Conservation (phyloP, 2,113 vertebrate genomes). For the Sciurus niger region DNA sequence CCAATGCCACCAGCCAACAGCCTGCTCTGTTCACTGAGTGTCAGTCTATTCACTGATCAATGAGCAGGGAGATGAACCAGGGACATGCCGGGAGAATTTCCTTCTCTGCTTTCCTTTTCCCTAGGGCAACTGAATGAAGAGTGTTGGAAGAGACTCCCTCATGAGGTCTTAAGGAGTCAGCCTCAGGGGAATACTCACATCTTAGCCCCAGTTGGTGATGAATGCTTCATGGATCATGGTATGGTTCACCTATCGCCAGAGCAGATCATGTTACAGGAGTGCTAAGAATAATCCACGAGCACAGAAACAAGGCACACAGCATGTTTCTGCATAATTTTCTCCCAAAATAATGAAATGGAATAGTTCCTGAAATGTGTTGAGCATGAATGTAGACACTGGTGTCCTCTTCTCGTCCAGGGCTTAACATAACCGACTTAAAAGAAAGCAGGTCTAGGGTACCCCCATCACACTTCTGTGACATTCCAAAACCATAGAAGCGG, state of each 20-base stretch:
- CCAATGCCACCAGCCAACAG: background rate
- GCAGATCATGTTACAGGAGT: background rate
- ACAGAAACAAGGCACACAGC: background rate
- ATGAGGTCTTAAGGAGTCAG: background rate
- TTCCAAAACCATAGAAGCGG: background rate
- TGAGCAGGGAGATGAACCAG: background rate
- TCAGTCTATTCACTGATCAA: background rate
- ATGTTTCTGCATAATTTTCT: background rate
- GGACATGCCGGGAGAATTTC: background rate
- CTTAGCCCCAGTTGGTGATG: background rate
- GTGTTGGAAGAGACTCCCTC: background rate
- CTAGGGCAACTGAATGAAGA: background rate
- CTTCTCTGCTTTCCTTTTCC: background rate
- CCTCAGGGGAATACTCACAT: too few species aligned
- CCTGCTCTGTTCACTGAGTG: background rate
- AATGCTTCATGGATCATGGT: too few species aligned
- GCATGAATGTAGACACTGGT: background rate
- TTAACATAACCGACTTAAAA: background rate
- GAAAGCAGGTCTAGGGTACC: background rate
- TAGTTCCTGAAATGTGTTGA: background rate
- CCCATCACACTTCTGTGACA: background rate
- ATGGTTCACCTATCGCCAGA: background rate
- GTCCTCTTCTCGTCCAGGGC: background rate
- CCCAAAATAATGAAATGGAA: background rate
- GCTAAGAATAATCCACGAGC: background rate